Conservation (phyloP, 2,888 invertebrate genomes). For the Argyresthia albistria region DNA sequence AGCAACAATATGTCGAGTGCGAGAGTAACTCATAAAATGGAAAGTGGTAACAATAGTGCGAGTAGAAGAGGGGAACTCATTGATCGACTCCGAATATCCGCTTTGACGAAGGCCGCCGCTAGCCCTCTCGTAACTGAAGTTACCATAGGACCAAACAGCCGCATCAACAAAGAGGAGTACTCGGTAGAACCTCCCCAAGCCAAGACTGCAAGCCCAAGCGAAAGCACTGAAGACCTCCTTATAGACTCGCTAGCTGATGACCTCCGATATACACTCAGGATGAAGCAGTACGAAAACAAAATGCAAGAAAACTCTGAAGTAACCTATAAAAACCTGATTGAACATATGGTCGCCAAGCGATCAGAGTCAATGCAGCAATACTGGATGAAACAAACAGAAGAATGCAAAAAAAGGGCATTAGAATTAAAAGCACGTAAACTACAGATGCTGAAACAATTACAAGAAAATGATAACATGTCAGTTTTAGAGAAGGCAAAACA, state of each 20-base stretch:
- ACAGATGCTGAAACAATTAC: constrained; percentile 50
- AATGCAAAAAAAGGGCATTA: constrained; percentile 45
- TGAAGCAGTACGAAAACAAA: constrained; percentile 41
- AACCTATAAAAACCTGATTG: constrained; percentile 39
- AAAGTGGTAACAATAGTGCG: background rate
- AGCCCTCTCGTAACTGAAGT: constrained; percentile 62
- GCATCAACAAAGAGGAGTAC: constrained; percentile 20
- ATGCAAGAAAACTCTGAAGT: constrained; percentile 36
- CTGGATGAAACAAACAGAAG: constrained; percentile 43
- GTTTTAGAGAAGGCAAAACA: constrained; percentile 49
- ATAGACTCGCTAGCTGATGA: constrained; percentile 46
- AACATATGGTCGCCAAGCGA: constrained; percentile 42
- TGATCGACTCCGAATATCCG: constrained; percentile 70
- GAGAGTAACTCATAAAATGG: background rate
- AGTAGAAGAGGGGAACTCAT: constrained; percentile 15
- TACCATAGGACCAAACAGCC: constrained; percentile 63
- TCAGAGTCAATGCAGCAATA: constrained; percentile 38
- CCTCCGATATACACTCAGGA: constrained; percentile 39
- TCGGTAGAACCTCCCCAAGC: constrained; percentile 12
- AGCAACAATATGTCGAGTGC: no score
- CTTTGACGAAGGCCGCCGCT: constrained; percentile 69
- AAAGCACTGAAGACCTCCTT: constrained; percentile 26
- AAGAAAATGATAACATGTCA: constrained; percentile 64
- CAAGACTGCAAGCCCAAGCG: constrained; percentile 12
- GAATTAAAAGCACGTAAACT: constrained; percentile 47